Conservation (phyloP, 2,113 vertebrate genomes). For the Parus major region DNA sequence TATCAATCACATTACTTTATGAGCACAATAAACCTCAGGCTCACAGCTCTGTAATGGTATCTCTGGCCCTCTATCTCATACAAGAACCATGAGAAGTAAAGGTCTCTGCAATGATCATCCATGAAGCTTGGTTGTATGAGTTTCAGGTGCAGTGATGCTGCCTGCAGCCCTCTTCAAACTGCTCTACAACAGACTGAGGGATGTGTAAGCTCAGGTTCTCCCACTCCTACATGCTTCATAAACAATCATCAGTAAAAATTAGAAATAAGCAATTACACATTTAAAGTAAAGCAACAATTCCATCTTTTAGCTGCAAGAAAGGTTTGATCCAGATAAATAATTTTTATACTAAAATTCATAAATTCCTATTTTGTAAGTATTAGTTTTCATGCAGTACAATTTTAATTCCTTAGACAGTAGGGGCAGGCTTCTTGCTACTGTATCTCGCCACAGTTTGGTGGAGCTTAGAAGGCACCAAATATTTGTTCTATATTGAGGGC, state of each 20-base stretch:
- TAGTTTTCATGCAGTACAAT: neutral
- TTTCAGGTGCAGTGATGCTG: neutral
- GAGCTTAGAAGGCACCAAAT: neutral
- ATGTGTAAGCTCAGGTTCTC: neutral
- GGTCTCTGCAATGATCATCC: neutral
- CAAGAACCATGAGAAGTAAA: neutral
- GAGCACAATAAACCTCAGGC: neutral
- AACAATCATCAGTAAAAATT: neutral
- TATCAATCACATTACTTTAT: neutral
- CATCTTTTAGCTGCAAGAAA: neutral
- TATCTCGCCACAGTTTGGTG: neutral
- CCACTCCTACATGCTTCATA: neutral
- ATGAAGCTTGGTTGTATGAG: neutral
- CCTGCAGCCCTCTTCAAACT: neutral
- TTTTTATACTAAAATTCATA: neutral
- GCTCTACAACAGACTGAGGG: neutral
- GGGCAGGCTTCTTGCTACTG: neutral
- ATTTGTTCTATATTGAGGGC: neutral
- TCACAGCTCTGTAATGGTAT: neutral
- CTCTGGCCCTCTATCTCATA: neutral
- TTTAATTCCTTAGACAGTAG: neutral
- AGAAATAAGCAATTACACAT: neutral
- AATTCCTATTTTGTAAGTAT: neutral
- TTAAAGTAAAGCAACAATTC: neutral
- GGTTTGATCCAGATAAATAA: neutral